Conservation (phyloP, 2,113 vertebrate genomes). For the Chelonoidis abingdonii region DNA sequence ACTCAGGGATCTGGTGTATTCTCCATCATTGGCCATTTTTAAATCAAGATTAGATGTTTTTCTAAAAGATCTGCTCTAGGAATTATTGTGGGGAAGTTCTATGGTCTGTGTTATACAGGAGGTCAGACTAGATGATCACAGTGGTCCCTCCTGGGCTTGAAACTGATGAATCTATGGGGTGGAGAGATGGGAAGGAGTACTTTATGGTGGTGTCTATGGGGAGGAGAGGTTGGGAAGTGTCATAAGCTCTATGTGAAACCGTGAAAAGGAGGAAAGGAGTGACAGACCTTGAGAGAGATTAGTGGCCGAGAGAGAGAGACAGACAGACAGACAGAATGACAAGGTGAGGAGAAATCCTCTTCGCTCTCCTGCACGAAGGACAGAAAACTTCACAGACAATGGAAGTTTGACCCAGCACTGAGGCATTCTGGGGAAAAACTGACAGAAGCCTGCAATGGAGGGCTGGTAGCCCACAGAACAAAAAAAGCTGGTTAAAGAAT, state of each 20-base stretch:
- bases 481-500: not conserved
- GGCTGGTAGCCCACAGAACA: not conserved
- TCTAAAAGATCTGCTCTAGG: not conserved
- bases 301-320: too few species aligned
- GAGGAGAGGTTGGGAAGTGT: not conserved
- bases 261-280: not conserved
- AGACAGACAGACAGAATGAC: fast-evolving
- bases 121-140: not conserved
- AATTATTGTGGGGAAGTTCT: not conserved
- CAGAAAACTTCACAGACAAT: not conserved
- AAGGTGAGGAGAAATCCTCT: not conserved
- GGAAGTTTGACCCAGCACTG: not conserved
- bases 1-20: not conserved
- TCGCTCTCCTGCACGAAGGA: not conserved
- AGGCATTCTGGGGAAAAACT: not conserved
- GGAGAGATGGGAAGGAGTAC: not conserved
- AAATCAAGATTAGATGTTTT: not conserved
- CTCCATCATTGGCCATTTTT: not conserved
- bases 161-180: not conserved
- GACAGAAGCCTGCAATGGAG: not conserved
- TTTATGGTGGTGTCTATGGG: not conserved
- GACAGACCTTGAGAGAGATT: too few species aligned
- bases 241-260: not conserved
- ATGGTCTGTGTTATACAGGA: not conserved
- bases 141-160: not conserved